A percentile compares a stretch with the other conserved stretches of the same genome.
Conservation (phyloP, 2,888 invertebrate genomes). For the Deilephila elpenor region DNA sequence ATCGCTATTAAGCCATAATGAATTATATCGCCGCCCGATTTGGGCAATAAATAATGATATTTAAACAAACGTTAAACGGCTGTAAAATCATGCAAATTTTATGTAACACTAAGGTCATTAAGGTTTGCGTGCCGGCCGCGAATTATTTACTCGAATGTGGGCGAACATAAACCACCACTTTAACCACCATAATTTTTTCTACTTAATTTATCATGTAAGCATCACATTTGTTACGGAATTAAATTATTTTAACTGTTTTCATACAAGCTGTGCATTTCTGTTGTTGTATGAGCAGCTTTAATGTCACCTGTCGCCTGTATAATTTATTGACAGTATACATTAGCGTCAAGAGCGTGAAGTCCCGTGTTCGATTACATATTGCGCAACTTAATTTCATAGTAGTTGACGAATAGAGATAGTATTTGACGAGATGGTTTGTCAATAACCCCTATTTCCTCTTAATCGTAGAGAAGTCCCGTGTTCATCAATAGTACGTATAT, state of each 20-base stretch:
- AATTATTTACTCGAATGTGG: slow-evolving; percentile 65
- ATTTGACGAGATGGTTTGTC: too few relatives aligned
- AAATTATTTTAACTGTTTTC: slow-evolving; percentile 27
- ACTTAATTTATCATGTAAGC: slow-evolving; percentile 50
- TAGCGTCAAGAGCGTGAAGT: too few relatives aligned
- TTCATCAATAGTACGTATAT: too few relatives aligned
- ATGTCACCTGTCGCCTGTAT: too few relatives aligned
- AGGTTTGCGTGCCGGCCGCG: slow-evolving; percentile 61
- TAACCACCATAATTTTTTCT: slow-evolving; percentile 59
- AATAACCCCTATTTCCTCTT: too few relatives aligned
- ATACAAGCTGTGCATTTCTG: neutral
- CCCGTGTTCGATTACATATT: too few relatives aligned
- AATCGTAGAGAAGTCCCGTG: too few relatives aligned
- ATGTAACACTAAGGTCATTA: slow-evolving; percentile 47
- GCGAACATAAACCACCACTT: slow-evolving; percentile 54
- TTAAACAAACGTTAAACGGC: slow-evolving; percentile 30
- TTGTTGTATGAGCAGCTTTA: neutral
- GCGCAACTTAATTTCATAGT: too few relatives aligned
- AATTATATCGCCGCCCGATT: slow-evolving; percentile 17
- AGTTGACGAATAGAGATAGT: too few relatives aligned
- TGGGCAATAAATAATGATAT: slow-evolving; percentile 28
- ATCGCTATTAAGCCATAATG: slow-evolving; percentile 20
- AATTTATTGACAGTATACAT: neutral
- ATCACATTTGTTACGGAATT: slow-evolving; percentile 34
- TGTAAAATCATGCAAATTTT: slow-evolving; percentile 33